These are phyloP conservation scores for Macquaria ambigua DNA, from an alignment of 2,113 vertebrate species.

Conservation along the genomic window DNA sequence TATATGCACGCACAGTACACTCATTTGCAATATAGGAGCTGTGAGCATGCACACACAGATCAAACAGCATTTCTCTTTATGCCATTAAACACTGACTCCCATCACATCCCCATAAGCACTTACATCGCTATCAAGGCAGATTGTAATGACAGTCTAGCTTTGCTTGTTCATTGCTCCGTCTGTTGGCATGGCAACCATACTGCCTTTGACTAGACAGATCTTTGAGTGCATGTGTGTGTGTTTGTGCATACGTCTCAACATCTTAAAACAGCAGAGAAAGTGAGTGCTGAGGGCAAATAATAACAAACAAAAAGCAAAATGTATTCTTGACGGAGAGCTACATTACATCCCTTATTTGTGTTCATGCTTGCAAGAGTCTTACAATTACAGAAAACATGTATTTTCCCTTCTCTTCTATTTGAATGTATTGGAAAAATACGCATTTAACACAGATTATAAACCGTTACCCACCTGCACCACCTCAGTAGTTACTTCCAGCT, in stretches of 20 bases:
- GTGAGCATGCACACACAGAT: conserved; percentile 18
- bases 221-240: conserved; percentile 26
- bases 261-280: conserved; percentile 9
- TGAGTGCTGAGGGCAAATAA: background rate
- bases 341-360: background rate
- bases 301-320: background rate
- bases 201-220: conserved; percentile 66
- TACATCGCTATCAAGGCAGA: conserved; percentile 45
- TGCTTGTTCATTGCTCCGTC: conserved; percentile 69
- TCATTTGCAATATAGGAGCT: background rate
- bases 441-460: background rate
- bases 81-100: conserved; percentile 54
- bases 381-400: background rate
- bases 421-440: background rate
- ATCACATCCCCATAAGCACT: conserved; percentile 50
- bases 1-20: background rate
- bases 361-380: background rate
- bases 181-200: conserved; percentile 81
- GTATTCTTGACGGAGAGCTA: background rate
- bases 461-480: conserved; percentile 90
- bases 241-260: conserved; percentile 20
- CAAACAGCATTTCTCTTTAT: conserved; percentile 55
- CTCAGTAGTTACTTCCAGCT: conserved; percentile 94
- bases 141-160: conserved; percentile 61
- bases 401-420: background rate